phyloP scores from a whole-genome alignment of 2,888 invertebrate genomes.

The Epirrhoe alternata region DNA sequence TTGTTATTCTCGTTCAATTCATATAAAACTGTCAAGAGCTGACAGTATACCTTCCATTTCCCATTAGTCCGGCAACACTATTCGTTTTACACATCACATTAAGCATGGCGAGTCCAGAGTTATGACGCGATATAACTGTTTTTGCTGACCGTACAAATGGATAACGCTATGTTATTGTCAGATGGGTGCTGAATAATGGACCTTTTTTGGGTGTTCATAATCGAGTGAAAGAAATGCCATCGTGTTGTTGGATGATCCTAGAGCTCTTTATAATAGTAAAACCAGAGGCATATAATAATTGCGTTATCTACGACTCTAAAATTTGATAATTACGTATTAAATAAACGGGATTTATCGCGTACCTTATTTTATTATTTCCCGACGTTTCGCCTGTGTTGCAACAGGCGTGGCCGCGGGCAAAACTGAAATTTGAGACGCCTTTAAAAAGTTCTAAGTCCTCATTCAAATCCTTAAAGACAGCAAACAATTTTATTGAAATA shows the following conservation, averaged over 20 bases:
- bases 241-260: neutral
- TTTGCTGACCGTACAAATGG: slow-evolving; percentile 50
- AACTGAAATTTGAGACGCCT: too few species aligned
- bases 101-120: slow-evolving; percentile 57
- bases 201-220: slow-evolving; percentile 30
- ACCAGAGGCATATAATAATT: too few species aligned
- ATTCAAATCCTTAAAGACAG: too few species aligned
- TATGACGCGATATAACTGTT: slow-evolving; percentile 53
- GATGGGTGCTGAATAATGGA: slow-evolving; percentile 30
- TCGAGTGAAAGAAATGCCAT: slow-evolving; percentile 21
- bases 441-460: too few species aligned
- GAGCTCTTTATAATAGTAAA: too few species aligned
- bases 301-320: too few species aligned
- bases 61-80: slow-evolving; percentile 47
- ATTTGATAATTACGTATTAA: too few species aligned
- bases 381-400: too few species aligned
- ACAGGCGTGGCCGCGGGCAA: too few species aligned
- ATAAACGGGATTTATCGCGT: too few species aligned
- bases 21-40: slow-evolving; percentile 23
- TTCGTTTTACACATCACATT: slow-evolving; percentile 70
- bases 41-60: slow-evolving; percentile 27
- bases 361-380: too few species aligned
- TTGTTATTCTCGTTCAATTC: neutral
- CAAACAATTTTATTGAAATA: too few species aligned
- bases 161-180: slow-evolving; percentile 42